Evolutionary conservation across 2,888 invertebrate genomes (phyloP).

Genomic region (Sinotaia quadrata): DNA sequence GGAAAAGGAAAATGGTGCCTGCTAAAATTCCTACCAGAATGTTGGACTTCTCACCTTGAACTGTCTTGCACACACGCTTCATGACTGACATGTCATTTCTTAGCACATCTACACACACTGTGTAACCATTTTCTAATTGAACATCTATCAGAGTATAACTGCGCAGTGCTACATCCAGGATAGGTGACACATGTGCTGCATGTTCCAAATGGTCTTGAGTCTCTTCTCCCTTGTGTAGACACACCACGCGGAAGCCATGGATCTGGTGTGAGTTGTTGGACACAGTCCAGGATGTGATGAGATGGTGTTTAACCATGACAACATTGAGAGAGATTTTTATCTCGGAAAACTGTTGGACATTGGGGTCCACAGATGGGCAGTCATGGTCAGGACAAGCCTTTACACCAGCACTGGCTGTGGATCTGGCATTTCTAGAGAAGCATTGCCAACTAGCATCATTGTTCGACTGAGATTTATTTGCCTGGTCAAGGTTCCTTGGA

Average conservation of each 20-base stretch:
- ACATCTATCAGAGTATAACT: constrained; percentile 4
- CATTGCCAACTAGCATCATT: not conserved
- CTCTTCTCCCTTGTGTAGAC: not conserved
- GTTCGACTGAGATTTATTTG: not conserved
- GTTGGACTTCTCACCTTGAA: not conserved
- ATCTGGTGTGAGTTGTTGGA: not conserved
- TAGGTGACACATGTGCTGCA: not conserved
- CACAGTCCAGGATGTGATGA: constrained; percentile 8
- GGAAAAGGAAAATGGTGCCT: constrained; percentile 9
- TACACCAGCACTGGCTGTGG: not conserved
- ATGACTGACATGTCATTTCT: not conserved
- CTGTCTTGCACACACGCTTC: constrained; percentile 13
- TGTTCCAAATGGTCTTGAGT: too few species aligned
- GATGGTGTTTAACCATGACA: not conserved
- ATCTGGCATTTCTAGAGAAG: not conserved
- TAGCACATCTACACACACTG: constrained; percentile 10
- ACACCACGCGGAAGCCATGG: constrained; percentile 1
- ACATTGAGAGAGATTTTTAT: not conserved
- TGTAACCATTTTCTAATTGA: not conserved
- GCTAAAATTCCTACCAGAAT: not conserved
- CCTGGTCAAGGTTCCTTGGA: not conserved
- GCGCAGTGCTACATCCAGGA: not conserved
- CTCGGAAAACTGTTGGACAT: not conserved
- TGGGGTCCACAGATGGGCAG: not conserved
- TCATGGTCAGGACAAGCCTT: not conserved